These are phyloP conservation scores for Diaprepes abbreviatus DNA, from an alignment of 2,888 invertebrate genomes.

Conservation along the genomic window DNA sequence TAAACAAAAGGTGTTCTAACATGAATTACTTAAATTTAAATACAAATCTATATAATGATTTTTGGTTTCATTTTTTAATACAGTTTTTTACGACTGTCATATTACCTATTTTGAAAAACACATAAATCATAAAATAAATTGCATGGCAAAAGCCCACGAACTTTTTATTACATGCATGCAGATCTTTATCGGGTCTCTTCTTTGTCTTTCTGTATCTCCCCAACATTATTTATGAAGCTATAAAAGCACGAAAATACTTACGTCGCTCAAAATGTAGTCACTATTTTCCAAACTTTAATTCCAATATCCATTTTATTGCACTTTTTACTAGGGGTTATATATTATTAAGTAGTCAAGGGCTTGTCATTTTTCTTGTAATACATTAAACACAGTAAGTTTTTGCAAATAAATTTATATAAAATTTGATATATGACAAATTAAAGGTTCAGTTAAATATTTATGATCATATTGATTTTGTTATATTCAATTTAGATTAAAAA, in stretches of 20 bases:
- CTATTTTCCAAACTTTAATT: slow-evolving; percentile 27
- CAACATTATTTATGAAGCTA: slow-evolving; percentile 39
- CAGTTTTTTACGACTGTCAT: slow-evolving; percentile 6
- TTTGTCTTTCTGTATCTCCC: slow-evolving; percentile 35
- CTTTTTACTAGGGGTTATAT: slow-evolving; percentile 24
- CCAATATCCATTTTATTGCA: slow-evolving; percentile 31
- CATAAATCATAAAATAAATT: slow-evolving; percentile 29
- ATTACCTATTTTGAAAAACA: slow-evolving; percentile 15
- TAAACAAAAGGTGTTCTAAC: no score
- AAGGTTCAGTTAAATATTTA: no score
- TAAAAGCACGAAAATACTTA: slow-evolving; percentile 42
- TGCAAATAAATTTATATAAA: no score
- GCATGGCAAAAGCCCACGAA: slow-evolving; percentile 18
- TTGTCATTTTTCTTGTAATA: neutral
- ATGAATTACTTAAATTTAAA: no score
- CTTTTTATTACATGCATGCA: slow-evolving; percentile 41
- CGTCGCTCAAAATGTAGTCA: slow-evolving; percentile 28
- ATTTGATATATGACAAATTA: no score
- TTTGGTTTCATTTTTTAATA: neutral
- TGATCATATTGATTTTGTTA: no score
- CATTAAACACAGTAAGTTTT: no score
- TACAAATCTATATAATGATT: no score
- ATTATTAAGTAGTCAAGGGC: slow-evolving; percentile 17
- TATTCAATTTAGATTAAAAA: no score
- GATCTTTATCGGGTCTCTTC: slow-evolving; percentile 32